Conservation (phyloP, 2,113 vertebrate genomes). For the Nymphicus hollandicus region DNA sequence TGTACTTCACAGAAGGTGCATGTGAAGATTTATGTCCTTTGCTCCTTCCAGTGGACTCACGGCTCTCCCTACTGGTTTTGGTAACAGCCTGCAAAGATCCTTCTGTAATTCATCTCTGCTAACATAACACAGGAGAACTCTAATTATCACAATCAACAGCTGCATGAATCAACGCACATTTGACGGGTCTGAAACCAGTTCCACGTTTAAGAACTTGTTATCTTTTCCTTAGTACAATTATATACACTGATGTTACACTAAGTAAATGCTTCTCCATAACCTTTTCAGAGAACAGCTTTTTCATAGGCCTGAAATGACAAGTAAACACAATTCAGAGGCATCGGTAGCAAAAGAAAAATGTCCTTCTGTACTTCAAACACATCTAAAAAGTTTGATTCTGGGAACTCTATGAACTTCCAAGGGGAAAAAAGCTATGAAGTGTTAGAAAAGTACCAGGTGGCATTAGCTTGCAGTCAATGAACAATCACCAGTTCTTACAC, state of each 20-base stretch:
- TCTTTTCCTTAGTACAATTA: neutral
- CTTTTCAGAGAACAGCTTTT: neutral
- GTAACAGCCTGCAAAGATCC: constrained; percentile 32
- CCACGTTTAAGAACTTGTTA: neutral
- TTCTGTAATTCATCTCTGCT: neutral
- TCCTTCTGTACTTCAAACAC: neutral
- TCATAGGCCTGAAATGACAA: neutral
- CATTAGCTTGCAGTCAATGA: neutral
- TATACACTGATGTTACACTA: neutral
- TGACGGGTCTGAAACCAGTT: neutral
- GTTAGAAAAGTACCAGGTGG: neutral
- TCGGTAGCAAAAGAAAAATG: neutral
- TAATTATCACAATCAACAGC: neutral
- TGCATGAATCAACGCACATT: neutral
- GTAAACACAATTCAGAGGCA: neutral
- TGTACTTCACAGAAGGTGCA: neutral
- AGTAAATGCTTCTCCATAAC: neutral
- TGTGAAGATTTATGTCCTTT: constrained; percentile 12
- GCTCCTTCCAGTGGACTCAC: constrained; percentile 29
- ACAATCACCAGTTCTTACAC: neutral
- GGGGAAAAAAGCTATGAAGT: neutral
- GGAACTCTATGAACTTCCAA: neutral
- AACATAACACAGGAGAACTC: neutral
- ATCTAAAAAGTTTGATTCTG: neutral
- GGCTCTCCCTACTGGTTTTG: constrained; percentile 63